A percentile compares a stretch with the other conserved stretches of the same genome.
These are phyloP conservation scores for Perccottus glenii DNA, from an alignment of 2,113 vertebrate species.

Conservation along the genomic window DNA sequence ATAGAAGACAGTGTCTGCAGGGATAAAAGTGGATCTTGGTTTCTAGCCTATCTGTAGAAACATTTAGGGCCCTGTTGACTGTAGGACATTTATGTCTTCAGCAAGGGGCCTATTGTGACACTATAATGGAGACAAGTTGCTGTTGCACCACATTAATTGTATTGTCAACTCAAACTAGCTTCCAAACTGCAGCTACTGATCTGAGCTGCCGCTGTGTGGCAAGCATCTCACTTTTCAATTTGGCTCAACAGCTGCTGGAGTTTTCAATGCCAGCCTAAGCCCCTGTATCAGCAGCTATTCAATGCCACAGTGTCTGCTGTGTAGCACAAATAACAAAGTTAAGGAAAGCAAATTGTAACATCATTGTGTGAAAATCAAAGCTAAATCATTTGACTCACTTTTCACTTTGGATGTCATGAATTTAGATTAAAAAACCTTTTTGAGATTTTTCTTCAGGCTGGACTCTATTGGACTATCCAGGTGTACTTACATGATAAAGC, in stretches of 20 bases:
- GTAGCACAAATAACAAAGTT: slow-evolving; percentile 31
- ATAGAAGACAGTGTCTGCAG: slow-evolving; percentile 13
- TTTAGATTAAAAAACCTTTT: too few species aligned
- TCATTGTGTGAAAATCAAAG: slow-evolving; percentile 19
- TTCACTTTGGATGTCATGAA: too few species aligned
- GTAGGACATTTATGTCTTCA: slow-evolving; percentile 16
- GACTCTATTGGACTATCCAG: background rate
- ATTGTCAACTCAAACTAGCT: slow-evolving; percentile 5
- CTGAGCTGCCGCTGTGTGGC: slow-evolving; percentile 11
- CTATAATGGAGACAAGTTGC: slow-evolving; percentile 3
- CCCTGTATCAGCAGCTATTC: slow-evolving; percentile 48
- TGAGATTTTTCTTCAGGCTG: too few species aligned
- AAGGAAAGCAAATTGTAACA: slow-evolving; percentile 4
- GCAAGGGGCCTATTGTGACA: slow-evolving; percentile 37
- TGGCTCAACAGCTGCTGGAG: slow-evolving; percentile 47
- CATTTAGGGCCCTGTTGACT: slow-evolving; percentile 17
- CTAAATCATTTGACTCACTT: background rate
- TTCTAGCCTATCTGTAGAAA: slow-evolving; percentile 9
- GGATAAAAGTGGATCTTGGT: slow-evolving; percentile 24
- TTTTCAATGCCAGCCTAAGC: slow-evolving; percentile 12
- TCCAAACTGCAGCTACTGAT: slow-evolving; percentile 2
- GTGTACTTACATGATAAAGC: background rate
- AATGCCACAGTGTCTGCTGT: slow-evolving; percentile 35
- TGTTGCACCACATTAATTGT: background rate
- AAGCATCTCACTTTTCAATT: slow-evolving; percentile 50